phyloP scores from a whole-genome alignment of 1,140 invertebrate genomes.

The Brachionus manjavacas region DNA sequence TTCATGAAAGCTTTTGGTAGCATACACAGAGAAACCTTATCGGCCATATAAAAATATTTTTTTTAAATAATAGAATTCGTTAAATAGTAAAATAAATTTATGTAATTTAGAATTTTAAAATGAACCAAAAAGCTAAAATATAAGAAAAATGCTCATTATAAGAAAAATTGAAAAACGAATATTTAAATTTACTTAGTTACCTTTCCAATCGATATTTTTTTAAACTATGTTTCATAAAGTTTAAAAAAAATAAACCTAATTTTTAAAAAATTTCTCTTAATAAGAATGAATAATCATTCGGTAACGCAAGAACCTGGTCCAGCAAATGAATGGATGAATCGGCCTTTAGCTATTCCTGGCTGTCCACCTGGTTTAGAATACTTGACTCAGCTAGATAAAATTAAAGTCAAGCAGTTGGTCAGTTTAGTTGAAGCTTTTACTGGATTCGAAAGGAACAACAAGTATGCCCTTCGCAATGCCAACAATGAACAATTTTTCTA shows the following conservation, averaged over 20 bases:
- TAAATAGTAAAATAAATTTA: too few relatives aligned
- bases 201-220: too few relatives aligned
- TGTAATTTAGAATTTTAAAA: too few relatives aligned
- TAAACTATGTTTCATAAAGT: too few relatives aligned
- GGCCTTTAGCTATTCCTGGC: conserved; percentile 66
- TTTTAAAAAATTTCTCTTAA: neutral
- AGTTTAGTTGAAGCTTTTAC: conserved; percentile 66
- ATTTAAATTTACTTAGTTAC: too few relatives aligned
- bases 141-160: too few relatives aligned
- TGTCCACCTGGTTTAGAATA: conserved; percentile 87
- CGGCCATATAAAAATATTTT: too few relatives aligned
- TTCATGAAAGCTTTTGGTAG: too few relatives aligned
- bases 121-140: too few relatives aligned
- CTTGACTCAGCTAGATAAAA: conserved; percentile 79
- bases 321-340: conserved; percentile 66
- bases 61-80: too few relatives aligned
- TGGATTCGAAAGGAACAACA: conserved; percentile 72
- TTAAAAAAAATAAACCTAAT: neutral
- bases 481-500: conserved; percentile 51
- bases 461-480: conserved; percentile 58
- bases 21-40: too few relatives aligned
- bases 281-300: neutral
- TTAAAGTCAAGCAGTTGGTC: conserved; percentile 79
- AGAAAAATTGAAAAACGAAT: too few relatives aligned
- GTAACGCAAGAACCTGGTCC: neutral